phyloP scores from a whole-genome alignment of 2,888 invertebrate species.

The Danaus chrysippus region DNA sequence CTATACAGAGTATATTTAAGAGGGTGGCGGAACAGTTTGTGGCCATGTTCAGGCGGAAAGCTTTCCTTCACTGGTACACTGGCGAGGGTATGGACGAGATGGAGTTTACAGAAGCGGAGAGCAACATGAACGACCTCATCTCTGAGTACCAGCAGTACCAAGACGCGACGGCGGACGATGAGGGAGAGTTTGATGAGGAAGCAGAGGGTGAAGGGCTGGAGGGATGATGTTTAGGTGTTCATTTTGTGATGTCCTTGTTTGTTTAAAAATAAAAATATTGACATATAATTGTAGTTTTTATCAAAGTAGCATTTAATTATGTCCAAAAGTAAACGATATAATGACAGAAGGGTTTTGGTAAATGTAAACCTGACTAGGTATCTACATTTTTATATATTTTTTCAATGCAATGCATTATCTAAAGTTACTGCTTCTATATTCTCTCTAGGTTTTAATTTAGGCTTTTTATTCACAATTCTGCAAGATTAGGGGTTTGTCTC shows the following conservation, averaged over 20 bases:
- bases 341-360: no score
- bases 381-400: no score
- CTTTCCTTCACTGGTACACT: conserved; percentile 97
- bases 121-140: conserved; percentile 94
- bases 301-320: no score
- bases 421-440: no score
- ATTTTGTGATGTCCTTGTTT: conserved; percentile 35
- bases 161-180: conserved; percentile 92
- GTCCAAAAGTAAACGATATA: no score
- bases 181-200: conserved; percentile 87
- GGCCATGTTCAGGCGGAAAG: conserved; percentile 96
- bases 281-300: background rate
- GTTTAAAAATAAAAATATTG: conserved; percentile 14
- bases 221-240: conserved; percentile 32
- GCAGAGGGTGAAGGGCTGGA: conserved; percentile 64
- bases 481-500: no score
- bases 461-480: no score
- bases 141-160: conserved; percentile 96
- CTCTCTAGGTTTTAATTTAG: no score
- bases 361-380: no score
- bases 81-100: conserved; percentile 98
- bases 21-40: conserved; percentile 91
- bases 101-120: conserved; percentile 97
- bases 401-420: no score
- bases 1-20: conserved; percentile 92